Percentiles rank a stretch among this genome's conserved stretches.
Conservation (phyloP, 2,888 invertebrate species). For the Gnatocerus cornutus region DNA sequence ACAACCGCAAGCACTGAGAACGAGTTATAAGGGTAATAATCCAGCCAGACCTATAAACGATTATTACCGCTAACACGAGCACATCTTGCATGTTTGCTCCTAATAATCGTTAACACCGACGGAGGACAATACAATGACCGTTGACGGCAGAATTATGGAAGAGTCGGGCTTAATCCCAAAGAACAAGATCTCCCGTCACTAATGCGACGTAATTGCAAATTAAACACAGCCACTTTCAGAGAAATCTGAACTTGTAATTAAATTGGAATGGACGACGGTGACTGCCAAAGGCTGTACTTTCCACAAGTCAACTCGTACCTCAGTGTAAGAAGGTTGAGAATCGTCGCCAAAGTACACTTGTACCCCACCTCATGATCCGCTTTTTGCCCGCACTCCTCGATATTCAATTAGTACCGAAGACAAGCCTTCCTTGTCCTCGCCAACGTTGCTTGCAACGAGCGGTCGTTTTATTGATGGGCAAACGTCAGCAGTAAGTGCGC, state of each 20-base stretch:
- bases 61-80: conserved; percentile 52
- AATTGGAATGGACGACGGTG: conserved; percentile 1
- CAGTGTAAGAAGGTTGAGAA: conserved; percentile 6
- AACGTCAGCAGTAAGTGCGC: conserved; percentile 53
- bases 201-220: conserved; percentile 34
- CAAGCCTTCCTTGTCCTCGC: conserved; percentile 34
- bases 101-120: conserved; percentile 55
- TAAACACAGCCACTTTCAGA: conserved; percentile 22
- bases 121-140: conserved; percentile 28
- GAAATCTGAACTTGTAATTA: conserved; percentile 30
- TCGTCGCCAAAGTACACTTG: conserved; percentile 61
- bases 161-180: conserved; percentile 20
- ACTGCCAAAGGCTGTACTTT: conserved; percentile 7
- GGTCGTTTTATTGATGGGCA: conserved; percentile 54
- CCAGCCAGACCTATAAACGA: conserved; percentile 62
- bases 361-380: conserved; percentile 59
- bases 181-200: conserved; percentile 31
- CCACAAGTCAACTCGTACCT: not conserved
- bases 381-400: conserved; percentile 57
- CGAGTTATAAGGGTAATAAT: conserved; percentile 65
- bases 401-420: conserved; percentile 53
- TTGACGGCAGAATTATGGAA: conserved; percentile 29
- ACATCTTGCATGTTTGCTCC: conserved; percentile 57
- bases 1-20: conserved; percentile 62
- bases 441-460: conserved; percentile 14